Percentiles rank a stretch among this genome's conserved stretches.
phyloP scores from a whole-genome alignment of 2,797 vertebrate genomes.

The Remorina albescens region DNA sequence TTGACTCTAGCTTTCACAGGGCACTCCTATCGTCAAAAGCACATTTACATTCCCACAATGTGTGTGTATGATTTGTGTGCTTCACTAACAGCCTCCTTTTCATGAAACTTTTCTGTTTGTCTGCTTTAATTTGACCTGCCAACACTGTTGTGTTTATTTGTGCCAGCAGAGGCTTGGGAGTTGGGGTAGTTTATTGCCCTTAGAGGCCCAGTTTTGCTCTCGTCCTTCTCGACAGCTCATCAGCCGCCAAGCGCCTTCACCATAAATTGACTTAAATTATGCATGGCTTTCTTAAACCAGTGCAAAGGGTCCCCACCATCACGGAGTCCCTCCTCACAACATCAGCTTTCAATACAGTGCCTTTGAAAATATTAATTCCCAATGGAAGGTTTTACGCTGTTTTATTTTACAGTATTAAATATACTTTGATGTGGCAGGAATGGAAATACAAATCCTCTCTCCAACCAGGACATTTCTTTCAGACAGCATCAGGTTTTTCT shows the following conservation, averaged over 20 bases:
- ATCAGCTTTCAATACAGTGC: background rate
- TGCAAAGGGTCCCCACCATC: constrained; percentile 35
- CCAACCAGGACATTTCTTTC: background rate
- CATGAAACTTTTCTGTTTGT: constrained; percentile 59
- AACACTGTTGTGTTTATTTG: constrained; percentile 60
- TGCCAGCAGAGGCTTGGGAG: constrained; percentile 68
- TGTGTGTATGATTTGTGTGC: constrained; percentile 35
- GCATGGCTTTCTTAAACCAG: constrained; percentile 44
- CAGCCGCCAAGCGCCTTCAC: constrained; percentile 54
- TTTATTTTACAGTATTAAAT: constrained; percentile 7
- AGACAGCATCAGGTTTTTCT: background rate
- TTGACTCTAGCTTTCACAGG: constrained; percentile 54
- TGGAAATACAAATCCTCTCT: background rate
- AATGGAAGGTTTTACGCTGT: background rate
- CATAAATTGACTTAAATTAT: constrained; percentile 69
- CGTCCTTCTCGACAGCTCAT: constrained; percentile 63
- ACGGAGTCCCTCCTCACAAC: constrained; percentile 21
- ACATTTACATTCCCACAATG: constrained; percentile 42
- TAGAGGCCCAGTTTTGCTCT: constrained; percentile 50
- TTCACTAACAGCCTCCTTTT: constrained; percentile 47
- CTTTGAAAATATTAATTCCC: background rate
- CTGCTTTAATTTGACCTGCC: constrained; percentile 66
- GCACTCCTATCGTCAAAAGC: constrained; percentile 58
- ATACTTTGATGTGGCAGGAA: background rate
- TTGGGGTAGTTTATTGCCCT: constrained; percentile 66